Percentiles rank a stretch among this genome's conserved stretches.
Evolutionary conservation across 2,888 invertebrate genomes (phyloP).

Genomic region (Tipula helvola): DNA sequence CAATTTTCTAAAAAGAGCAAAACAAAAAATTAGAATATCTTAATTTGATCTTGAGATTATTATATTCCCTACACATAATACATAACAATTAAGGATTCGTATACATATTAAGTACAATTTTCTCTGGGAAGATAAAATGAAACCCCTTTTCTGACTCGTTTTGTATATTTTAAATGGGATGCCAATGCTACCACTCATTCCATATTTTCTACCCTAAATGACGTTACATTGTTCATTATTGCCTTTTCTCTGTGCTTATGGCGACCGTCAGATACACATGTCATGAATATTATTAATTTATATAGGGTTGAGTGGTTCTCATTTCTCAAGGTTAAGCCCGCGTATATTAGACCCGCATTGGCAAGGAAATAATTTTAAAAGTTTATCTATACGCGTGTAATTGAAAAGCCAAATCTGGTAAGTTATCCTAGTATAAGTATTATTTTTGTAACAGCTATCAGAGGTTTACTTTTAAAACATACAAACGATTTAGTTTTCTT

Average conservation of each 20-base stretch:
- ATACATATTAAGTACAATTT: neutral
- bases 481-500: too few relatives aligned
- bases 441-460: too few relatives aligned
- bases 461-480: too few relatives aligned
- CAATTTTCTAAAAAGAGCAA: neutral
- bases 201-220: neutral
- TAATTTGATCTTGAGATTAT: slow-evolving; percentile 14
- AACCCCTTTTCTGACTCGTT: neutral
- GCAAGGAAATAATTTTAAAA: too few relatives aligned
- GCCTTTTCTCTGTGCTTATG: neutral
- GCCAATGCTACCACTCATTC: neutral
- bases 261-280: neutral
- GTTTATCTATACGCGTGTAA: too few relatives aligned
- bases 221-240: neutral
- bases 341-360: too few relatives aligned
- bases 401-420: too few relatives aligned
- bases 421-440: too few relatives aligned
- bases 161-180: neutral
- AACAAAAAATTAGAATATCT: slow-evolving; percentile 14
- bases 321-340: too few relatives aligned
- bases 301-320: neutral
- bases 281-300: neutral
- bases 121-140: neutral
- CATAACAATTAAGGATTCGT: neutral
- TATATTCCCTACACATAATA: slow-evolving; percentile 4